Conservation (phyloP, 2,797 vertebrate species). For the Setipinna tenuifilis region DNA sequence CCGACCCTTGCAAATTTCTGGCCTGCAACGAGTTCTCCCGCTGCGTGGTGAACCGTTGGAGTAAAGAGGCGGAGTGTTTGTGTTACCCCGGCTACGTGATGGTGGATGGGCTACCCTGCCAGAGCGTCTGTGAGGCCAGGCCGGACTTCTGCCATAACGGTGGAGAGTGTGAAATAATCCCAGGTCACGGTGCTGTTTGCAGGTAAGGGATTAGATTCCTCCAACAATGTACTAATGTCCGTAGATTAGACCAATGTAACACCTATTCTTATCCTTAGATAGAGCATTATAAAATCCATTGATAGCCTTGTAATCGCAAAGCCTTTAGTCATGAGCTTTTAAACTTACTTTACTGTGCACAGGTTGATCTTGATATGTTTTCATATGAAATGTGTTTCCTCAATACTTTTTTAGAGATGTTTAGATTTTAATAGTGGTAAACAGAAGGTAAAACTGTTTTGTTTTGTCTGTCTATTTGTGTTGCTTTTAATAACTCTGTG, state of each 20-base stretch:
- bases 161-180: conserved; percentile 75
- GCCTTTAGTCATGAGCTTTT: background rate
- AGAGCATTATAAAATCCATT: background rate
- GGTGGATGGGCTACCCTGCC: conserved; percentile 74
- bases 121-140: conserved; percentile 74
- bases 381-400: background rate
- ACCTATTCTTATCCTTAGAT: background rate
- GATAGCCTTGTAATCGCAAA: background rate
- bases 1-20: conserved; percentile 88
- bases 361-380: background rate
- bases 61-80: conserved; percentile 78
- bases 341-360: background rate
- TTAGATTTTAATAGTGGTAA: background rate
- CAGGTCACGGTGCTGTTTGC: conserved; percentile 80
- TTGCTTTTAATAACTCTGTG: background rate
- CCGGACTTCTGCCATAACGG: conserved; percentile 74
- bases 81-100: conserved; percentile 78
- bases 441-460: background rate
- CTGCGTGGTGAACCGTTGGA: conserved; percentile 75
- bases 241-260: background rate
- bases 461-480: background rate
- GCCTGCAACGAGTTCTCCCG: conserved; percentile 81
- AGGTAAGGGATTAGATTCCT: conserved; percentile 71
- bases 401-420: background rate
- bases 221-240: background rate